phyloP scores from a whole-genome alignment of 2,888 invertebrate species.

The Ferdinandea cuprea region DNA sequence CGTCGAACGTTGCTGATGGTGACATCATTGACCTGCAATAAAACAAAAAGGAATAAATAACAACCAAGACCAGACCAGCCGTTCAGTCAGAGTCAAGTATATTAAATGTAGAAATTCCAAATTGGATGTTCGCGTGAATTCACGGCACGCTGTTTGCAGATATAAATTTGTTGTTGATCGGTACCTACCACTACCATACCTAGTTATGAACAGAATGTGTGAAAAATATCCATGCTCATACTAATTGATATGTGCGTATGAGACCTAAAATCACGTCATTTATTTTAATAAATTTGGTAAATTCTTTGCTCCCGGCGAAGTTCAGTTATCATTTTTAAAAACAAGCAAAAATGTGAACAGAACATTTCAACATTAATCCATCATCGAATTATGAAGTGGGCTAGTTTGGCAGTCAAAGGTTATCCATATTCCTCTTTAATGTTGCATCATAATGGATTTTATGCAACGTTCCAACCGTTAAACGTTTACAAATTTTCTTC shows the following conservation, averaged over 20 bases:
- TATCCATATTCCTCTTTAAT: no score
- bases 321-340: no score
- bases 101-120: slow-evolving; percentile 39
- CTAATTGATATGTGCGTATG: slow-evolving; percentile 10
- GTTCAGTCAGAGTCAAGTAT: slow-evolving; percentile 28
- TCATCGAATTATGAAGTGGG: no score
- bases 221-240: slow-evolving; percentile 30
- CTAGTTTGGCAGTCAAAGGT: no score
- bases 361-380: no score
- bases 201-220: slow-evolving; percentile 39
- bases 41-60: slow-evolving; percentile 26
- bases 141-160: slow-evolving; percentile 8
- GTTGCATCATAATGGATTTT: no score
- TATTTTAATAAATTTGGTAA: background rate
- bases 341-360: no score
- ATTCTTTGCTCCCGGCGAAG: no score
- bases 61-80: slow-evolving; percentile 9
- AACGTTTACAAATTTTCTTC: no score
- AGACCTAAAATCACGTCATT: no score
- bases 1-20: slow-evolving; percentile 30
- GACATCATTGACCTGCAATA: slow-evolving; percentile 61
- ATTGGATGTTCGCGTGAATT: slow-evolving; percentile 36
- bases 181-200: no score
- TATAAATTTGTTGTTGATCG: slow-evolving; percentile 11
- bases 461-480: no score